A percentile compares a stretch with the other conserved stretches of the same genome.
Conservation (phyloP, 2,888 invertebrate species). For the Laspeyria flexula region DNA sequence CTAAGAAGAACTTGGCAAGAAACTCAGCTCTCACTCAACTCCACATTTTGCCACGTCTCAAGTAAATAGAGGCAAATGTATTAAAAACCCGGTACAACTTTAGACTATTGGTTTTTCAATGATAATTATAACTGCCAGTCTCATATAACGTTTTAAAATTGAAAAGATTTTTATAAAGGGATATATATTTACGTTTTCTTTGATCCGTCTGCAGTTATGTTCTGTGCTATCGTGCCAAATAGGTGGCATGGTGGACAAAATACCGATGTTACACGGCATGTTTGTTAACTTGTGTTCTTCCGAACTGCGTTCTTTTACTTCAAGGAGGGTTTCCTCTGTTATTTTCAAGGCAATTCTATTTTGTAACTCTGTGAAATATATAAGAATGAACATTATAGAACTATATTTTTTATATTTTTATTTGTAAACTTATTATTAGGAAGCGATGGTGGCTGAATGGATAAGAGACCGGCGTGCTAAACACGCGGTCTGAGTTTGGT, state of each 20-base stretch:
- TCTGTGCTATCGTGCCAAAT: slow-evolving; percentile 43
- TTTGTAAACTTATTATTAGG: no score
- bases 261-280: slow-evolving; percentile 34
- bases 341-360: slow-evolving; percentile 15
- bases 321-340: slow-evolving; percentile 18
- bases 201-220: slow-evolving; percentile 38
- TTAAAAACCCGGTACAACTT: no score
- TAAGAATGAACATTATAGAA: no score
- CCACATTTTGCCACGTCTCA: no score
- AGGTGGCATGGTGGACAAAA: slow-evolving; percentile 17
- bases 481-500: no score
- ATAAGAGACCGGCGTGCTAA: no score
- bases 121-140: no score
- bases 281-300: slow-evolving; percentile 24
- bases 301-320: slow-evolving; percentile 19
- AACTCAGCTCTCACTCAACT: no score
- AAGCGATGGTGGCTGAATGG: no score
- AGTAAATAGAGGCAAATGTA: no score
- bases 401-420: not conserved
- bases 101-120: no score
- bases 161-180: not conserved
- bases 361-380: slow-evolving; percentile 24
- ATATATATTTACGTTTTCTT: slow-evolving; percentile 25
- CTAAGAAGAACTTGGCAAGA: no score
- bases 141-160: not conserved